Evolutionary conservation across 2,113 vertebrate species (phyloP), one percentile per base, ranked within the genome.

Genomic region (Neotragus pygmaeus): DNA sequence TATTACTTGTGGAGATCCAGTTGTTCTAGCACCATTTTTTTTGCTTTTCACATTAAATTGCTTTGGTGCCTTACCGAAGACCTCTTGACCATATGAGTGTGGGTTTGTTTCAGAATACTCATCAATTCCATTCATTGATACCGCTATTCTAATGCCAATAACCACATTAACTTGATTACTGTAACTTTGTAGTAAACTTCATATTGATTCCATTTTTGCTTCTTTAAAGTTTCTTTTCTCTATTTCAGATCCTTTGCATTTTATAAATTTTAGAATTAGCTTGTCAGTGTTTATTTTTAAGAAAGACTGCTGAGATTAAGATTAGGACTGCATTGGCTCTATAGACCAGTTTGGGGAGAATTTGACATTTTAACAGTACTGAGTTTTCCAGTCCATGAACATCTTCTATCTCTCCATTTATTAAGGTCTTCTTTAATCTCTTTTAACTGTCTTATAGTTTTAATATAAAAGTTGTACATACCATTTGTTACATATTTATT

Each of bases 401-500:
- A 47, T 93, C 16, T 87, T 81, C 4, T 33, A 8, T 64, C 17
- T 91, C 16, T 43, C 25, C 60, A 66, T 70, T 80, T 87, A 60
- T 66, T 70, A 66, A 87, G 27, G 7, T 86, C 66, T 45, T 60
- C 53, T 60, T 62, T 45, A 95, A 87, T 78, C 57, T 80, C 82
- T 66, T 64, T 86, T 64, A 70, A 47, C n/a, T 19, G n/a, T 53
- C 36, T 60, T 85, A 12, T 0, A 45, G 47, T 62, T 83, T 93
- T 83, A 89, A 84, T 88, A 9, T 84, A 84, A 36, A 89, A 51
- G 11, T 81, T 81, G 6, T 64, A 19, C 17, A 47, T 5, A 23
- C 21, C 8, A 93, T 88, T 83, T 60, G 43, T 92, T 88, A n/a
- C 81, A 43, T 60, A 47, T 78, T 95, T 95, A 70, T 95, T 91